Evolutionary conservation across 1,140 invertebrate genomes (phyloP), one percentile per base, ranked within the genome.

Genomic region (Asbolus verrucosus): DNA sequence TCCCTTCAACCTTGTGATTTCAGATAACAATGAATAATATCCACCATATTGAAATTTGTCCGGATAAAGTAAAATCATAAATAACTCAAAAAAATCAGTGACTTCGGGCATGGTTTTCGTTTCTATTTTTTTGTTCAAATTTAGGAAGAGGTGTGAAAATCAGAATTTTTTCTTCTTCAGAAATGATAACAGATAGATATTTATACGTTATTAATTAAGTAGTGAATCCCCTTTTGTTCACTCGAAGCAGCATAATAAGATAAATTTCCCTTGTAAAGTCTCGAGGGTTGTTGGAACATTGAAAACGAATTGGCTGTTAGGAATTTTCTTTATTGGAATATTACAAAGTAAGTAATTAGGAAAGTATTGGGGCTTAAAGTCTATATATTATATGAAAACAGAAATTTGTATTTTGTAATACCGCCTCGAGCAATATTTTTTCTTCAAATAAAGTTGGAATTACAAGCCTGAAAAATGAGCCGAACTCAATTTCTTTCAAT

Each of bases 21-120:
- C 27, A 27, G 50, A 59, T 59, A 59, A 59, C 50, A 59, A 59
- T 59, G 50, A 59, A 24, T 59, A 59, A 59, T 59, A 19, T 9
- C 14, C 15, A 18, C 27, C 27, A 59, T 59, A 59, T 21, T 59
- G 50, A 30, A 59, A 59, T 59, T 59, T 59, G 50, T 54, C n/a
- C 11, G 16, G 14, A 5, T n/a, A n/a, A n/a, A n/a, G n/a, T n/a
- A 11, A 11, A n/a, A 5, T 36, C 33, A n/a, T 36, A 36, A 36
- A 36, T 36, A n/a, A 6, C 6, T n/a, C 33, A 11, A 36, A 36
- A 36, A 36, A 36, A 36, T 36, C 33, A n/a, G 24, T 27, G 3
- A 4, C 24, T 8, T 27, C 24, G 24, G 8, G 24, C 3, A 8
- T 3, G 24, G 24, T 27, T 27, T 27, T 27, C n/a, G n/a, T n/a